Percentiles rank a stretch among this genome's conserved stretches.
These are phyloP conservation scores for Diachasmimorpha longicaudata DNA, from an alignment of 1,140 invertebrate species.

Conservation along the genomic window DNA sequence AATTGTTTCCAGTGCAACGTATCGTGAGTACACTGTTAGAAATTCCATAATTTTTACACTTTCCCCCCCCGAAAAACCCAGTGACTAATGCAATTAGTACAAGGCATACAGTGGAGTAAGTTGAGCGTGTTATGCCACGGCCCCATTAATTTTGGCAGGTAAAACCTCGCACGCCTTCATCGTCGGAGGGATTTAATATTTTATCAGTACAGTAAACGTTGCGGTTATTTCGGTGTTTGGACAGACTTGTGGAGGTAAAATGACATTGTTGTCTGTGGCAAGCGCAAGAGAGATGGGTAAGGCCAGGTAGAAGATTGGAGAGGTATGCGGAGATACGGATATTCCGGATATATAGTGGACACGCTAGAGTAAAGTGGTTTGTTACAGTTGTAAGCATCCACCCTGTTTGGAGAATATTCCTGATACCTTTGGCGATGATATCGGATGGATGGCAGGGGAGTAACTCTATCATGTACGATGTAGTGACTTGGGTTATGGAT, in stretches of 20 bases:
- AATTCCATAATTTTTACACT: background rate
- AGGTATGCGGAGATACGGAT: background rate
- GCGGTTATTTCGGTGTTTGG: constrained; percentile 2
- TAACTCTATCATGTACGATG: background rate
- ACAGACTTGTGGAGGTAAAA: background rate
- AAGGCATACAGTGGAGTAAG: background rate
- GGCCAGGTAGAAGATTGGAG: background rate
- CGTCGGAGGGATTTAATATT: constrained; percentile 2
- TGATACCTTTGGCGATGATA: background rate
- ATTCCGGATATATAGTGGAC: background rate
- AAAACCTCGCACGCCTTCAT: background rate
- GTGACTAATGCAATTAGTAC: constrained; percentile 2
- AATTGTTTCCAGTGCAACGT: background rate
- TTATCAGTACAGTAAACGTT: constrained; percentile 5
- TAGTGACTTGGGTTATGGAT: background rate
- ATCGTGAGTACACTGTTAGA: background rate
- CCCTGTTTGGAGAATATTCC: background rate
- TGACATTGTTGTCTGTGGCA: background rate
- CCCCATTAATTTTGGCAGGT: constrained; percentile 14
- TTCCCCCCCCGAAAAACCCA: background rate
- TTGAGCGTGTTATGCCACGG: background rate
- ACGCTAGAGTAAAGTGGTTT: background rate
- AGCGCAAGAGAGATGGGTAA: background rate
- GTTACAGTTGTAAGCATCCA: background rate
- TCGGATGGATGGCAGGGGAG: background rate